Base-by-base conservation (phyloP, 2,888 invertebrate genomes). In the Camponotus fellah region DNA sequence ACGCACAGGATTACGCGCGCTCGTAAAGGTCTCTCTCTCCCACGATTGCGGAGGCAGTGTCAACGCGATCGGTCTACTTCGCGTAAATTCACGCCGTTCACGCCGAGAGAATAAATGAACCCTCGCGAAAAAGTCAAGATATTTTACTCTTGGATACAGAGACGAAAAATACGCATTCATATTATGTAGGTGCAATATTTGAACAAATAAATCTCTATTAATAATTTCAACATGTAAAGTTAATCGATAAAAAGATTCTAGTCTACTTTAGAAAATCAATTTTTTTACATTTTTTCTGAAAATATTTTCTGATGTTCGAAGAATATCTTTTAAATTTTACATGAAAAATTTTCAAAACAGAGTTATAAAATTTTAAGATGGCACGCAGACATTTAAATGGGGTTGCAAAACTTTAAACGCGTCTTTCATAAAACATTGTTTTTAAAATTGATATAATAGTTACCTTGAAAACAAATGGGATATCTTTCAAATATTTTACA, bases 1-100 rank as follows among this genome's bases (percentile, higher is more conserved):
- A 82, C 79, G 79, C 79, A 68, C 71, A 53, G 84, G 82, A 86
- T 87, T 87, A 87, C 86, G 84, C 85, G 49, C 49, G 76, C 37
- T 46, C 82, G 76, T 71, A 82, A 85, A 87, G 86, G 84, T 75
- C 82, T 74, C 82, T 74, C 82, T 86, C 80, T 46, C 43, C 12
- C 81, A 83, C 87, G 81, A 60, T 43, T 77, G 56, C 64, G 62
- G 66, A 58, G 79, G 77, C 83, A 88, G 77, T 84, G 85, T 88
- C 88, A 83, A 84, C 85, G 64, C 81, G 75, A 82, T 77, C 66
- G 82, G 68, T 43, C 80, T 37, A 46, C 49, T 53, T 53, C n/a
- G 49, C 21, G 60, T 26, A 60, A 80, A 71, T 71, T 62, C 34
- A 37, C 37, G 43, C 12, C 40, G 21, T 60, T 68, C 34, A 66